phyloP scores from a whole-genome alignment of 2,797 vertebrate genomes.

The Ptychobarbus kaznakovi region DNA sequence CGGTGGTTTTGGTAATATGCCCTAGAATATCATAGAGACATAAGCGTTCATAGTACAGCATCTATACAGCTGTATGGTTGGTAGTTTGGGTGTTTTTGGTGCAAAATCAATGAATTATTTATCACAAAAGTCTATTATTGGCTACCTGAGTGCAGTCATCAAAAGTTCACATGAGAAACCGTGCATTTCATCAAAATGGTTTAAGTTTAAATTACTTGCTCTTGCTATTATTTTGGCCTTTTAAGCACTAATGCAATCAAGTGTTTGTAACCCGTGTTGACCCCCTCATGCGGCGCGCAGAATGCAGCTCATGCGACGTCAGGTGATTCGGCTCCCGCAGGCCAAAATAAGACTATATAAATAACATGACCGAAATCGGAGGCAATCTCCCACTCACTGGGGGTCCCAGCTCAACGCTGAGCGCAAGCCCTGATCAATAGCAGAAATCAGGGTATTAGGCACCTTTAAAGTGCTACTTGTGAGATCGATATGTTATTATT shows the following conservation, averaged over 20 bases:
- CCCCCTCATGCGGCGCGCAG: not conserved
- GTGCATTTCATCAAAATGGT: slow-evolving; percentile 33
- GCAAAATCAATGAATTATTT: slow-evolving; percentile 40
- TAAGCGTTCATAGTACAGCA: not conserved
- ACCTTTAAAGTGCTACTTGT: slow-evolving; percentile 78
- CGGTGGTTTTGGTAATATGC: not conserved
- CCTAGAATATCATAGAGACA: not conserved
- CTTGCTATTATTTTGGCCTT: slow-evolving; percentile 47
- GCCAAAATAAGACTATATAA: slow-evolving; percentile 67
- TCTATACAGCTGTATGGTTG: not conserved
- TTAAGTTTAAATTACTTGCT: slow-evolving; percentile 47
- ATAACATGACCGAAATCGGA: slow-evolving; percentile 72
- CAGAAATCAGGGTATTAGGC: slow-evolving; percentile 82
- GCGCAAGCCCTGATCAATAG: slow-evolving; percentile 75
- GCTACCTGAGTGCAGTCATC: slow-evolving; percentile 31
- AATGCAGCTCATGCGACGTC: slow-evolving; percentile 45
- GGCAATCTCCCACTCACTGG: slow-evolving; percentile 77
- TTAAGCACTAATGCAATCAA: slow-evolving; percentile 48
- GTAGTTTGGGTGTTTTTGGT: slow-evolving; percentile 21
- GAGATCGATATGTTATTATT: slow-evolving; percentile 86
- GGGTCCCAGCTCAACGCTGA: slow-evolving; percentile 72
- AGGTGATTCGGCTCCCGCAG: slow-evolving; percentile 52
- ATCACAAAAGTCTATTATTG: slow-evolving; percentile 24
- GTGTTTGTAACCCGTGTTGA: slow-evolving; percentile 45
- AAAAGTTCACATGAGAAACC: slow-evolving; percentile 44